phyloP scores from a whole-genome alignment of 2,797 vertebrate species.

The Aythya fuligula region DNA sequence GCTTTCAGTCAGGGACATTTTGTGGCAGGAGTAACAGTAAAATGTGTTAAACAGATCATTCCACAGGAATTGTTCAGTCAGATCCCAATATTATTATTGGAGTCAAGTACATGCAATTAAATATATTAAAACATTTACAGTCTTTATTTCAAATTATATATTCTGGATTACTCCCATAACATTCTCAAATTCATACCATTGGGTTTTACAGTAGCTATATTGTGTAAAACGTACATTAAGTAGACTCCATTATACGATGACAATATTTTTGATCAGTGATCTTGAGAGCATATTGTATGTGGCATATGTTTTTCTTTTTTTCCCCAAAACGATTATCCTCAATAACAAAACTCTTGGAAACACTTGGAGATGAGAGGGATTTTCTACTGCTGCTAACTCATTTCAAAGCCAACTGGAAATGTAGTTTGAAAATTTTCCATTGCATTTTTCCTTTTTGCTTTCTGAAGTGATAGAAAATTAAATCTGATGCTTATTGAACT shows the following conservation, averaged over 20 bases:
- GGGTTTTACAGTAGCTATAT: slow-evolving; percentile 9
- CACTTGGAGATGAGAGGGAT: slow-evolving; percentile 11
- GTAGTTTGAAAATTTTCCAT: neutral
- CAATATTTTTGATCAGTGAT: slow-evolving; percentile 5
- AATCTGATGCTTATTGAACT: neutral
- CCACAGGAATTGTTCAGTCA: neutral
- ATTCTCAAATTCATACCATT: neutral
- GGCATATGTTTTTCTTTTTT: neutral
- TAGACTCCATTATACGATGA: neutral
- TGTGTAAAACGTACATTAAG: neutral
- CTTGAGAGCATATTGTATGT: neutral
- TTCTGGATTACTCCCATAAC: slow-evolving; percentile 24
- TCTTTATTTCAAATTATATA: neutral
- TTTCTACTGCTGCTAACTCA: slow-evolving; percentile 27
- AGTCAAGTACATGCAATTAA: neutral
- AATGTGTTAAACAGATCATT: slow-evolving; percentile 28
- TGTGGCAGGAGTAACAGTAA: neutral
- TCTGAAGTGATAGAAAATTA: slow-evolving; percentile 1
- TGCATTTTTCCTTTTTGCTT: neutral
- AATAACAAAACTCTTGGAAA: slow-evolving; percentile 42
- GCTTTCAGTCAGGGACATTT: neutral
- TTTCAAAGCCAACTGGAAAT: slow-evolving; percentile 28
- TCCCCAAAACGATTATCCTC: neutral
- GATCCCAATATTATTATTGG: neutral
- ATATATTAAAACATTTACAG: neutral